Evolutionary conservation across 2,797 vertebrate genomes (phyloP), one percentile per base, ranked within the genome.

Genomic region (Sebastes kiyomatsui): DNA sequence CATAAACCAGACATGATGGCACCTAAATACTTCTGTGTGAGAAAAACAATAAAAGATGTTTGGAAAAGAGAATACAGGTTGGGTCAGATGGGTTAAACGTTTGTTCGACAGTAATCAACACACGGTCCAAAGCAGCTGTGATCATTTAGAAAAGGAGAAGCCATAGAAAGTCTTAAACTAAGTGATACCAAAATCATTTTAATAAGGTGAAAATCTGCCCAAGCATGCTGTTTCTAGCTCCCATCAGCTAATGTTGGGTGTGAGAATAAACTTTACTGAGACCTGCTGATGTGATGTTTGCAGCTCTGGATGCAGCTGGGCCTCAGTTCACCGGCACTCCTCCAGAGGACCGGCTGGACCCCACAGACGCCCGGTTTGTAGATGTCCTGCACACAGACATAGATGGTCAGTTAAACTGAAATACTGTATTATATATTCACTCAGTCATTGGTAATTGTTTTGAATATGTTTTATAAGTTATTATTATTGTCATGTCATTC

Each of bases 271-370:
- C 11, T 55, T 11, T 33, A 0, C 28, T 87, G 28, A 69, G 11
- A 11, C 46, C 10, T 61, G n/a, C 5, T 79, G 5, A 23, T 84
- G 56, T 87, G 35, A 35, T 65, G 10, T 83, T 68, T 87, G 49
- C 85, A 99, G 99, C 96, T 77, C 94, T 99, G 92, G 99, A 99
- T 87, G 96, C 98, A 56, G 99, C 98, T 0, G 98, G 99, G 3
- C 98, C 98, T 25, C 38, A n/a, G 0, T 99, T 97, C 84, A 96
- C 90, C 13, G 77, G 79, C 23, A 87, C 69, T 3, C 58, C 91
- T 3, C 84, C 88, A 5, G 83, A 95, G 7, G 4, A 75, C 0
- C 96, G 97, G 61, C 91, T 99, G 89, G 96, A 98, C 92, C 84
- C 86, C 3, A 90, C 85, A 0, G 98, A 99, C 30, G 99, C 99